Evolutionary conservation across 2,797 vertebrate species (phyloP), one percentile per base, ranked within the genome.

Genomic region (Sebastes paucispinis): DNA sequence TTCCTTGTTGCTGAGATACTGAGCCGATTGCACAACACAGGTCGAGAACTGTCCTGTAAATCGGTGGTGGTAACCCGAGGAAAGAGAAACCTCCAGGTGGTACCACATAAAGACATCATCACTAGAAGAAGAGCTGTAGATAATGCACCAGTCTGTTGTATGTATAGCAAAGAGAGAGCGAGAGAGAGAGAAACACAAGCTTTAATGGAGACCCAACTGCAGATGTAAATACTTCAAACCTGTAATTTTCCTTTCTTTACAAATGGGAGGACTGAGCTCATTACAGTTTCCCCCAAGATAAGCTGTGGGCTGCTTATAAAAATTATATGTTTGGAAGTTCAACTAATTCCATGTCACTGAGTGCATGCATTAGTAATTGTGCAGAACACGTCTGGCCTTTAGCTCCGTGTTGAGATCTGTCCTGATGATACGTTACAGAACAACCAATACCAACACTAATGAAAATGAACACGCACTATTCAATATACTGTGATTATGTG

Each of bases 221-320:
- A 76, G 14, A 76, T 67, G 63, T 68, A 76, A 81, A 73, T 54
- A 52, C 22, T 73, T 75, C 66, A 47, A 80, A 74, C 60, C 43
- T 81, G 68, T 79, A 39, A 85, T 92, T 89, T 52, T 59, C 75
- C 43, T 73, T 39, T 77, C 69, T 78, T 77, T 74, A 43, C 50
- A 80, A 83, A 74, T 77, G 29, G 47, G 62, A 52, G 27, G 47
- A 27, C 36, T 69, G 69, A 72, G 67, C 73, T 62, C 43, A 77
- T 91, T 88, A 77, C 27, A 75, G 54, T 59, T 68, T 65, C 27
- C 87, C 81, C 60, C 52, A 25, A 85, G 76, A 83, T 78, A 60
- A 80, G 69, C 78, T 68, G 25, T 54, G 62, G 77, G 73, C 82
- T 69, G 59, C 67, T 71, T 65, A 54, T 73, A 69, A 52, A 81